Conservation (phyloP, 1,140 invertebrate genomes). For the Teleogryllus occipitalis region DNA sequence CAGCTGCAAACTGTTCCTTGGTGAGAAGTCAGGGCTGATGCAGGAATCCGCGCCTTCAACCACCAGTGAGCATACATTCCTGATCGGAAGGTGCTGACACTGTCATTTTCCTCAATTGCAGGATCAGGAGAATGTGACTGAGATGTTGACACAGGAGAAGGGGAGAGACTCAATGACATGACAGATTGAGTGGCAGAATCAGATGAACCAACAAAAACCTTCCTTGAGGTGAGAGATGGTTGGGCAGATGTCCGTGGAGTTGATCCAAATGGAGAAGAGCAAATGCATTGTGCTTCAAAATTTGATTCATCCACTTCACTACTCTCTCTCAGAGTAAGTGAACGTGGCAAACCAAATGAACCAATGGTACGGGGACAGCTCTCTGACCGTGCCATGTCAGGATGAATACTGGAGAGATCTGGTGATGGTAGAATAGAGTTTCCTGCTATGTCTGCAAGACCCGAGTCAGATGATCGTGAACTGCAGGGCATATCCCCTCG, state of each 20-base stretch:
- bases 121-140: slow-evolving; percentile 29
- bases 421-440: slow-evolving; percentile 40
- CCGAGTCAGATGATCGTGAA: slow-evolving; percentile 63
- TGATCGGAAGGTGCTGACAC: slow-evolving; percentile 52
- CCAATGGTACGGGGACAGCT: not conserved
- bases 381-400: not conserved
- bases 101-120: slow-evolving; percentile 21
- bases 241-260: slow-evolving; percentile 52
- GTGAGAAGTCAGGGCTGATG: slow-evolving; percentile 27
- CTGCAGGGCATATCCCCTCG: slow-evolving; percentile 28
- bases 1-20: not conserved
- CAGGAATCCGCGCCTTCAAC: slow-evolving; percentile 75
- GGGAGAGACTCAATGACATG: slow-evolving; percentile 39
- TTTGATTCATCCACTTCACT: slow-evolving; percentile 54
- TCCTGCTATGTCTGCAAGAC: slow-evolving; percentile 62
- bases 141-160: slow-evolving; percentile 36
- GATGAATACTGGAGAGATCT: slow-evolving; percentile 35
- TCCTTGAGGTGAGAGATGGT: slow-evolving; percentile 43
- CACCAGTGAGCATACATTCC: slow-evolving; percentile 86
- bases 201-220: slow-evolving; percentile 38
- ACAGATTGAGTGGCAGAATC: slow-evolving; percentile 41
- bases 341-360: not conserved
- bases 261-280: slow-evolving; percentile 61
- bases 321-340: slow-evolving; percentile 13
- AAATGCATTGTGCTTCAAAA: slow-evolving; percentile 60